A percentile compares a stretch with the other conserved stretches of the same genome.
These are phyloP conservation scores for Drosophila athabasca DNA, from an alignment of 1,140 invertebrate species.

Conservation along the genomic window DNA sequence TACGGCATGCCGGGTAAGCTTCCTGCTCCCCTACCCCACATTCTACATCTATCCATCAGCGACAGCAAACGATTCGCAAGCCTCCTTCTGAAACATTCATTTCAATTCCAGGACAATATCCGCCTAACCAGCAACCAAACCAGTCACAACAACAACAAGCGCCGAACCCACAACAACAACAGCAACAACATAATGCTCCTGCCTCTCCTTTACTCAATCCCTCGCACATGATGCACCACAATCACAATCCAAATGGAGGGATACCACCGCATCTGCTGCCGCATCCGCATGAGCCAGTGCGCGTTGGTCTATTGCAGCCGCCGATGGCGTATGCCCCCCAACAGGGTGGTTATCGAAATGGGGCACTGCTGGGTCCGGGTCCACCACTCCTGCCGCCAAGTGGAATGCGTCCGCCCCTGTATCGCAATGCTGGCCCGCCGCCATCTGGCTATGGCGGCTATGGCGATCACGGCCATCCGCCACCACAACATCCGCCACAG, in stretches of 20 bases:
- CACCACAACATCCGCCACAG: slow-evolving; percentile 45
- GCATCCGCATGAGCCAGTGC: slow-evolving; percentile 68
- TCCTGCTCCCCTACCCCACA: neutral
- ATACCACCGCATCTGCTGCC: slow-evolving; percentile 52
- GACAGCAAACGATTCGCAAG: slow-evolving; percentile 52
- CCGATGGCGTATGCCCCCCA: slow-evolving; percentile 45
- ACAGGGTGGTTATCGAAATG: slow-evolving; percentile 55
- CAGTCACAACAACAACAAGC: slow-evolving; percentile 60
- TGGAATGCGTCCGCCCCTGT: slow-evolving; percentile 46
- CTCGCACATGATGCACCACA: slow-evolving; percentile 62
- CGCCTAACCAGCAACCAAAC: slow-evolving; percentile 48
- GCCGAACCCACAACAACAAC: slow-evolving; percentile 48
- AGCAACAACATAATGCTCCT: slow-evolving; percentile 51
- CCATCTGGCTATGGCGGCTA: slow-evolving; percentile 35
- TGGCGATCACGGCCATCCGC: slow-evolving; percentile 45
- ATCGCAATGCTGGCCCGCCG: slow-evolving; percentile 48
- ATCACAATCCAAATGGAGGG: slow-evolving; percentile 42
- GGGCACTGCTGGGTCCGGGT: slow-evolving; percentile 58
- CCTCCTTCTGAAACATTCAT: slow-evolving; percentile 48
- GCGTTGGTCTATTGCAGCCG: slow-evolving; percentile 63
- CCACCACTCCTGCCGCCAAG: slow-evolving; percentile 36
- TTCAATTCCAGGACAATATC: slow-evolving; percentile 76
- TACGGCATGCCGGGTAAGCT: slow-evolving; percentile 70
- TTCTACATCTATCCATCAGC: slow-evolving; percentile 30
- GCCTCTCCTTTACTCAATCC: slow-evolving; percentile 52